These are phyloP conservation scores for Limosa lapponica DNA, from an alignment of 2,797 vertebrate species.

Conservation along the genomic window DNA sequence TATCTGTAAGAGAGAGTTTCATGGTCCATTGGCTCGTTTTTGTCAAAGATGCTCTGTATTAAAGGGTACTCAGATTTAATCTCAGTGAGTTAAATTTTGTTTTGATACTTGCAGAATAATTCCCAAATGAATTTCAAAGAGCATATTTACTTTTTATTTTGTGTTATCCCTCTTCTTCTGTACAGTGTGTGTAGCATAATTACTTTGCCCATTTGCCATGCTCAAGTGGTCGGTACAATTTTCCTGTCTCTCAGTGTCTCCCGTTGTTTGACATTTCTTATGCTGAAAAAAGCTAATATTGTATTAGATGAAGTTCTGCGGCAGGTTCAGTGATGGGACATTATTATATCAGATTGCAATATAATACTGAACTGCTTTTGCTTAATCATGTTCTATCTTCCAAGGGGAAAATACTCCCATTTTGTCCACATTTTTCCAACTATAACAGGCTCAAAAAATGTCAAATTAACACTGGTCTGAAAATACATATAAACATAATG, in stretches of 20 bases:
- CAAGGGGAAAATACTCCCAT: background rate
- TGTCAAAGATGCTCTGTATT: background rate
- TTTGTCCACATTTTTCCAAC: background rate
- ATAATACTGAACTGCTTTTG: background rate
- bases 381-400: background rate
- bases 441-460: background rate
- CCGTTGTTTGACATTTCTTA: background rate
- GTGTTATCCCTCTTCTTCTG: background rate
- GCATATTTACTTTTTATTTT: background rate
- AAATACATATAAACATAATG: background rate
- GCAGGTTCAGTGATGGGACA: background rate
- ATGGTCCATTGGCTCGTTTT: background rate
- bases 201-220: background rate
- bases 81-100: background rate
- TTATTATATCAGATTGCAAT: constrained; percentile 18
- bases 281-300: background rate
- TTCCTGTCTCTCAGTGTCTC: background rate
- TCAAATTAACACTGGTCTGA: background rate
- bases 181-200: background rate
- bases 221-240: background rate
- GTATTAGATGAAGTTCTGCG: background rate
- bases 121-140: background rate
- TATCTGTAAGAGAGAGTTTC: too few relatives aligned
- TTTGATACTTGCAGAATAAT: background rate
- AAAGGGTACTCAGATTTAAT: background rate